phyloP scores from a whole-genome alignment of 2,797 vertebrate species.

The Cirrhinus molitorella region DNA sequence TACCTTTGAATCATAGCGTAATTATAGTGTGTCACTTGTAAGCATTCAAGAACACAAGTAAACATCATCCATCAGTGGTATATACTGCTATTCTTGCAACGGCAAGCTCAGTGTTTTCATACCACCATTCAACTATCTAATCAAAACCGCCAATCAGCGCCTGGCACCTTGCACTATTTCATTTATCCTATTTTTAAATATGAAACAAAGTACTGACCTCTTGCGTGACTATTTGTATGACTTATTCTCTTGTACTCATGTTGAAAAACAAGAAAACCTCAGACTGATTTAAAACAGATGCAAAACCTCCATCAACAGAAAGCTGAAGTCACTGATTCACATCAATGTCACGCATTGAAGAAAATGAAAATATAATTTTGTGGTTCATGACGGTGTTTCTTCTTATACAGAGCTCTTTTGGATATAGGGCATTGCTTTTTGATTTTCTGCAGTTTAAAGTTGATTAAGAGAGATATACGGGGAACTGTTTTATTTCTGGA shows the following conservation, averaged over 20 bases:
- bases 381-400: slow-evolving; percentile 18
- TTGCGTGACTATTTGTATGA: slow-evolving; percentile 40
- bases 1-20: not conserved
- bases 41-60: not conserved
- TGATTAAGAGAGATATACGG: slow-evolving; percentile 21
- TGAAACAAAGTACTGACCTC: slow-evolving; percentile 18
- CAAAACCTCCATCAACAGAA: slow-evolving; percentile 30
- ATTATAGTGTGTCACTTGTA: not conserved
- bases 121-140: not conserved
- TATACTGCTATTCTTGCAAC: not conserved
- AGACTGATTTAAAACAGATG: slow-evolving; percentile 40
- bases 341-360: slow-evolving; percentile 16
- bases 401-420: slow-evolving; percentile 19
- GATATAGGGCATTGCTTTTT: not conserved
- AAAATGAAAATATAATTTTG: slow-evolving; percentile 35
- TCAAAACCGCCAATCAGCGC: slow-evolving; percentile 42
- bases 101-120: not conserved
- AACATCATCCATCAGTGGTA: slow-evolving; percentile 34
- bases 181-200: slow-evolving; percentile 32
- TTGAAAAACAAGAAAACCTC: slow-evolving; percentile 33
- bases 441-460: not conserved
- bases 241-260: slow-evolving; percentile 1
- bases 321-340: slow-evolving; percentile 39
- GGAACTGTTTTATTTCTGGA: slow-evolving; percentile 28
- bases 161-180: not conserved